phyloP scores from a whole-genome alignment of 2,888 invertebrate genomes.

The Cyclophora albipunctata region DNA sequence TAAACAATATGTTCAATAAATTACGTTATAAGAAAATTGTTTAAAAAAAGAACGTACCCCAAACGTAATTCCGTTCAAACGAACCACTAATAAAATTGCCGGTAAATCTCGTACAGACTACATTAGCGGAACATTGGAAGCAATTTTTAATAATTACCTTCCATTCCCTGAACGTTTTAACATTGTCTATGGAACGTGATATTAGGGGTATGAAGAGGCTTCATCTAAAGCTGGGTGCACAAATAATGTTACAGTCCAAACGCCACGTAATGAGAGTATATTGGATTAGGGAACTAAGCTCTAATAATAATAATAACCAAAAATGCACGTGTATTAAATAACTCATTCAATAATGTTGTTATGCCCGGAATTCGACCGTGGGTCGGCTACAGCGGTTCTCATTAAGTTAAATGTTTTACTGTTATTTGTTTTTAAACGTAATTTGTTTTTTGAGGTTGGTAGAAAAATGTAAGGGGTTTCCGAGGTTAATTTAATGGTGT shows the following conservation, averaged over 20 bases:
- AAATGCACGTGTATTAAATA: constrained; percentile 73
- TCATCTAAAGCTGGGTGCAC: constrained; percentile 49
- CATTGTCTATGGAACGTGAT: constrained; percentile 56
- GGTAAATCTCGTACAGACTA: constrained; percentile 19
- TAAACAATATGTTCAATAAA: no score
- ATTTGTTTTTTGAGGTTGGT: constrained; percentile 21
- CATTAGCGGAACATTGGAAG: constrained; percentile 53
- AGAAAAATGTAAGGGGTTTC: background rate
- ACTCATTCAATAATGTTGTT: constrained; percentile 55
- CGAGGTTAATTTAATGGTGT: background rate
- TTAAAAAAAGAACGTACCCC: no score
- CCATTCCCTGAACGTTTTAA: constrained; percentile 39
- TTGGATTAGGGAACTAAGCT: constrained; percentile 68
- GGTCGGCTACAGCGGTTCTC: constrained; percentile 44
- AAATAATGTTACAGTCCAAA: constrained; percentile 66
- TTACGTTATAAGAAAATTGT: no score
- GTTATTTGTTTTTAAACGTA: constrained; percentile 37
- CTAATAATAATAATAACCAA: constrained; percentile 73
- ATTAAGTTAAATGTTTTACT: constrained; percentile 53
- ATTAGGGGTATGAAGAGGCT: constrained; percentile 60
- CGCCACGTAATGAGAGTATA: constrained; percentile 68
- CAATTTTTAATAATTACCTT: constrained; percentile 74
- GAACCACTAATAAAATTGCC: constrained; percentile 10
- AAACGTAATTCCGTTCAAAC: background rate
- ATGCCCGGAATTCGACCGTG: constrained; percentile 34